These are phyloP conservation scores for Chelonus formosanus DNA, from an alignment of 2,888 invertebrate species.

Conservation along the genomic window DNA sequence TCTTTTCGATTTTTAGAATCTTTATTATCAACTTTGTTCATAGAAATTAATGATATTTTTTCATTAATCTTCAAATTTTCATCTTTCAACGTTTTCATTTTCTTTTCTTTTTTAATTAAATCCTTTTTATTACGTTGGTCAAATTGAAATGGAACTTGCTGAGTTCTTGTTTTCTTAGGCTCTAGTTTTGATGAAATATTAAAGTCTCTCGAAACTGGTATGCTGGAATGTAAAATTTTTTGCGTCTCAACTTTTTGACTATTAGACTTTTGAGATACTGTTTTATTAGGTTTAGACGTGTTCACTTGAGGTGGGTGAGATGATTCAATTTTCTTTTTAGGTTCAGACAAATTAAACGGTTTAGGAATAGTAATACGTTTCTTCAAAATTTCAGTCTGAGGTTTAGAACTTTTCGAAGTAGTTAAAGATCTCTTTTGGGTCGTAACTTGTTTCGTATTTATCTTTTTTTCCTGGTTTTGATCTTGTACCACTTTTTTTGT, in stretches of 20 bases:
- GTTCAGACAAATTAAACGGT: slow-evolving; percentile 73
- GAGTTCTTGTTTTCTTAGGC: slow-evolving; percentile 48
- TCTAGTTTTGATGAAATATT: slow-evolving; percentile 4
- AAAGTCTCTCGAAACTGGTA: no score
- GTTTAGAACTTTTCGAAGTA: slow-evolving; percentile 60
- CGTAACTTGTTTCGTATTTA: slow-evolving; percentile 75
- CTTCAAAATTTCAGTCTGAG: slow-evolving; percentile 59
- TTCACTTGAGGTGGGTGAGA: background rate
- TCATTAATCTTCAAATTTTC: slow-evolving; percentile 40
- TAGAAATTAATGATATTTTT: slow-evolving; percentile 65
- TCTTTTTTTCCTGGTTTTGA: slow-evolving; percentile 72
- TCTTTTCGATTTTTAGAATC: no score
- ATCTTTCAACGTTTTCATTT: slow-evolving; percentile 37
- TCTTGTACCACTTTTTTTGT: slow-evolving; percentile 68
- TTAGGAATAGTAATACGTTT: slow-evolving; percentile 71
- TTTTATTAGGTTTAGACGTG: background rate
- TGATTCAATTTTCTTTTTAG: slow-evolving; percentile 50
- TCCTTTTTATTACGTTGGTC: slow-evolving; percentile 65
- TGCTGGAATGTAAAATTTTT: no score
- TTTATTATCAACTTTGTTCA: slow-evolving; percentile 63
- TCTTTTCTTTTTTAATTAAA: slow-evolving; percentile 51
- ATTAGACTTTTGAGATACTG: background rate
- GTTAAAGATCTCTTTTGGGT: slow-evolving; percentile 70
- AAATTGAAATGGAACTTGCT: slow-evolving; percentile 65
- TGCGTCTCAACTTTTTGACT: no score